Conservation (phyloP, 2,888 invertebrate species). For the Aporophyla nigra region DNA sequence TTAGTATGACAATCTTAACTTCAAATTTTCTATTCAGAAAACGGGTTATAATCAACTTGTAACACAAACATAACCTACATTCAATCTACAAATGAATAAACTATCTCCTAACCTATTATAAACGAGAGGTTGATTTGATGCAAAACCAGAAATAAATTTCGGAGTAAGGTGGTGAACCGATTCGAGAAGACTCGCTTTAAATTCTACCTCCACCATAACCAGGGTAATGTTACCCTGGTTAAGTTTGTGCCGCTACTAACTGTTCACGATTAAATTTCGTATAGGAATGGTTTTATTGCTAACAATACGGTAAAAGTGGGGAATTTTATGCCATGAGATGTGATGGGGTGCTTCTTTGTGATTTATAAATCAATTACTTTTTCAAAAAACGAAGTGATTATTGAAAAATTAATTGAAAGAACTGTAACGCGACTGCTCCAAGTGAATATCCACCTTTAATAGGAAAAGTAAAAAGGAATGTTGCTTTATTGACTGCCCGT, state of each 20-base stretch:
- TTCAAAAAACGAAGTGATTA: constrained; percentile 57
- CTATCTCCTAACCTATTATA: constrained; percentile 63
- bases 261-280: constrained; percentile 49
- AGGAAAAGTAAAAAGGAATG: too few species aligned
- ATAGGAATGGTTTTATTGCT: constrained; percentile 28
- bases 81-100: constrained; percentile 15
- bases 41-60: too few species aligned
- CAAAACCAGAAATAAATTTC: constrained; percentile 86
- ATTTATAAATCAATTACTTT: constrained; percentile 32
- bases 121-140: constrained; percentile 78
- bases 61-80: not conserved
- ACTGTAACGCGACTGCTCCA: too few species aligned
- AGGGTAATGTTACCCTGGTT: constrained; percentile 74
- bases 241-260: constrained; percentile 65
- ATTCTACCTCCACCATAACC: constrained; percentile 81
- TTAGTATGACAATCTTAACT: too few species aligned
- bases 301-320: constrained; percentile 14
- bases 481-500: too few species aligned
- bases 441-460: too few species aligned
- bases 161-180: constrained; percentile 77
- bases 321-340: too few species aligned
- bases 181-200: constrained; percentile 77
- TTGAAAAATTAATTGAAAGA: too few species aligned
- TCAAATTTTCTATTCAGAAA: not conserved
- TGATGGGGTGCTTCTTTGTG: not conserved